Base-by-base conservation (phyloP, 2,113 vertebrate genomes). In the Dicrurus megarhynchus region DNA sequence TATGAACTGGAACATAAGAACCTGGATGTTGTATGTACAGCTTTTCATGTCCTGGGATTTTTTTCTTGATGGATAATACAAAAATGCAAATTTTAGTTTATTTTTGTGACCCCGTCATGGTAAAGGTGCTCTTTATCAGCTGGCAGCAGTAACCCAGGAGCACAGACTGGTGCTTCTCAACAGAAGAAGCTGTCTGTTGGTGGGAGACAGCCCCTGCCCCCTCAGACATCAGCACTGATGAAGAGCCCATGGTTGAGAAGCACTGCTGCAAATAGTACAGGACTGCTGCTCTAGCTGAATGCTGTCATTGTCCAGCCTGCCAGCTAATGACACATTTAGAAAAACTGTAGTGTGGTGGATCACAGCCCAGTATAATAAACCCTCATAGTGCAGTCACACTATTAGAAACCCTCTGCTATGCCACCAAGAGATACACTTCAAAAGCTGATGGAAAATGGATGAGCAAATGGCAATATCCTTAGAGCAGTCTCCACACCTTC, bases 11-110 rank as follows among this genome's bases (percentile, higher is more conserved):
- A 97, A 63, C 11, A 67, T 98, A 91, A 95, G 37, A 79, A 97
- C 97, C 30, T 98, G 97, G 18, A 92, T 98, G 47, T 98, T 98
- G 98, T 98, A 93, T 26, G 98, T 98, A 93, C 28, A 76, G 37
- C 10, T 12, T 44, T 17, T 7, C 35, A 21, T 49, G 14, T 16
- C 41, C 46, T 39, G 44, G 30, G n/a, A 27, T 46, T 32, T 56
- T 53, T 44, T 81, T 32, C 9, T 84, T 67, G 26, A 50, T 57
- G 17, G 20, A 79, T 26, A 75, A 59, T 19, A n/a, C 35, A 59
- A 86, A 73, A 95, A 82, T 64, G 13, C 47, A 39, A 55, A 44
- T 11, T 59, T 90, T 78, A 35, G 7, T 53, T 82, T 73, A 59
- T 49, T 56, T 22, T 44, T 75, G 35, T 74, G 39, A 59, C 20